Conservation (phyloP, 2,888 invertebrate species). For the Troilus luridus region DNA sequence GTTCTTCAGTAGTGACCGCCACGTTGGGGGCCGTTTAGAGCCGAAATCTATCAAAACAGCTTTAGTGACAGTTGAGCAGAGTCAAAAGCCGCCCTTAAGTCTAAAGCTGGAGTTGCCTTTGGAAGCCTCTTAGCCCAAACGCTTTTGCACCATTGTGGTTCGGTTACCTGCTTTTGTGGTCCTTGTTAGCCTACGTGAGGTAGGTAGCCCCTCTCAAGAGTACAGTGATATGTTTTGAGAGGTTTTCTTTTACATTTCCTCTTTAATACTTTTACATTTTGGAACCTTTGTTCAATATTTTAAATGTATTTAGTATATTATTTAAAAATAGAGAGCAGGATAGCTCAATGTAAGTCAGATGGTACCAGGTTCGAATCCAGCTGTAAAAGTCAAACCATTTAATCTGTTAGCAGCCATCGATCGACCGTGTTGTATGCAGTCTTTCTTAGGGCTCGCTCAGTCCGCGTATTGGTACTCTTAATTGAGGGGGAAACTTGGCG, state of each 20-base stretch:
- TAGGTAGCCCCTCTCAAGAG: background rate
- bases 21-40: background rate
- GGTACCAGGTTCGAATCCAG: no score
- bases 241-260: background rate
- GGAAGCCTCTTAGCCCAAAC: background rate
- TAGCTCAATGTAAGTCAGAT: no score
- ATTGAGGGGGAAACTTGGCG: no score
- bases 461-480: no score
- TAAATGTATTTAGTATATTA: background rate
- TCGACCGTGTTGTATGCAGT: no score
- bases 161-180: background rate
- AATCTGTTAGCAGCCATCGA: no score
- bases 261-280: background rate
- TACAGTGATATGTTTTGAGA: slow-evolving; percentile 34
- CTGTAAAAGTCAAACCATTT: no score
- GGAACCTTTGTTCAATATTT: background rate
- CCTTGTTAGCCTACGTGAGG: background rate
- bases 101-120: background rate
- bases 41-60: slow-evolving; percentile 6
- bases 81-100: background rate
- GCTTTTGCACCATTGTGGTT: slow-evolving; percentile 2
- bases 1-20: background rate
- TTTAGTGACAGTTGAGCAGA: slow-evolving; percentile 2
- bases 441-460: no score
- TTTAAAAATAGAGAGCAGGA: background rate